Evolutionary conservation across 2,888 invertebrate genomes (phyloP), one percentile per base, ranked within the genome.

Genomic region (Erebia ligea): DNA sequence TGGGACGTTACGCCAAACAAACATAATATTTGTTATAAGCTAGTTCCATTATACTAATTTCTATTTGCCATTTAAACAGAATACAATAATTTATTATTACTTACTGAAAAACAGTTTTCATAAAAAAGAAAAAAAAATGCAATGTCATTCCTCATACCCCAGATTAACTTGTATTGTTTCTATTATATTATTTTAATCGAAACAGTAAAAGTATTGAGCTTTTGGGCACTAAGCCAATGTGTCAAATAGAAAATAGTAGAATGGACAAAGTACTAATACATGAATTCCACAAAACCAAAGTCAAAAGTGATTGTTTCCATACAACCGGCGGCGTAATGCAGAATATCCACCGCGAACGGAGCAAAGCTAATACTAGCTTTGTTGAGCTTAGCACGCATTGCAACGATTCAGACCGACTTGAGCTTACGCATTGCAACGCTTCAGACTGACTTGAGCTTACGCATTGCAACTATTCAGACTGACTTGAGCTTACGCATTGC

Each of bases 261-360:
- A 58, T 64, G 67, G 67, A 71, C 69, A 21, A 17, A 50, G 21
- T 21, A 10, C 40, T 9, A 25, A 34, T 40, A 58, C 65, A 54
- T 59, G 64, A 19, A 45, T 42, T 45, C 21, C 56, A 61, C 17
- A 63, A 67, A 67, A 21, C 21, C 48, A 58, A 48, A 45, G 15
- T 67, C 1, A 73, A 67, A 65, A 68, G 85, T 88, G 88, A 83
- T 86, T 82, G 85, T 78, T 82, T 85, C 81, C 82, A 82, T 80
- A 79, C 79, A 73, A 73, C 76, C 80, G 81, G 82, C 80, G 21
- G 56, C 15, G 56, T 13, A 13, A 15, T 21, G 56, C 25, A 25
- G 11, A 57, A 21, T 57, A 15, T 21, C 13, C 56, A 25, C 21
- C 13, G 80, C 76, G 67, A 62, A 76, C 79, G 77, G 10, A 17